Conservation (phyloP, 2,797 vertebrate species). For the Tenualosa thibaudeaui region DNA sequence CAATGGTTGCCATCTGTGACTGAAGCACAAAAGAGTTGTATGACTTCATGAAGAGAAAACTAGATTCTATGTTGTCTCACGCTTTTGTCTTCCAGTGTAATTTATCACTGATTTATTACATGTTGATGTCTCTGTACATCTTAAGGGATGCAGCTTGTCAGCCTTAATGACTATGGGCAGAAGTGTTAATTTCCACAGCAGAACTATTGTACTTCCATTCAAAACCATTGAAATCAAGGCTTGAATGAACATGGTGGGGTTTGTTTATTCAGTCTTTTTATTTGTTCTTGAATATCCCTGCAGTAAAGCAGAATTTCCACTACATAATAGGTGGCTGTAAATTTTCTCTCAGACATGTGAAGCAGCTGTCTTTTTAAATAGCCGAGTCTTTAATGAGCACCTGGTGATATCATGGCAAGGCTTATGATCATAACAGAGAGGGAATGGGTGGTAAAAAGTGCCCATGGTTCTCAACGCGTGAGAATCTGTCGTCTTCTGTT, state of each 20-base stretch:
- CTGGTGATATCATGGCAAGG: slow-evolving; percentile 10
- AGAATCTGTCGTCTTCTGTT: slow-evolving; percentile 6
- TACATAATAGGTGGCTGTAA: not conserved
- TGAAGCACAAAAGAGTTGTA: not conserved
- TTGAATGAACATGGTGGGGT: not conserved
- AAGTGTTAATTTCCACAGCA: not conserved
- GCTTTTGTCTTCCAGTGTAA: not conserved
- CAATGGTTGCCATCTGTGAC: not conserved
- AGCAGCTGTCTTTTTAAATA: not conserved
- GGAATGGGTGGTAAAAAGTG: slow-evolving; percentile 22
- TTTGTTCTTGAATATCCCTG: not conserved
- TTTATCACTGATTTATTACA: not conserved
- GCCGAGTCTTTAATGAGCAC: slow-evolving; percentile 36
- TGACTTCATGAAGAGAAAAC: not conserved
- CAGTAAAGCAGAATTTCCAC: not conserved
- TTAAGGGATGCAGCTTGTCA: not conserved
- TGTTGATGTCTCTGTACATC: not conserved
- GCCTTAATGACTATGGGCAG: not conserved
- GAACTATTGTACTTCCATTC: not conserved
- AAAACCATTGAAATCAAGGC: not conserved
- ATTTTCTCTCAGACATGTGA: not conserved
- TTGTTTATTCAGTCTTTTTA: not conserved
- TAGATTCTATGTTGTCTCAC: not conserved
- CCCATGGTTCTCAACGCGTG: not conserved
- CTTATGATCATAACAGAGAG: not conserved